A percentile compares a stretch with the other conserved stretches of the same genome.
Conservation (phyloP, 37 sponge, comb jelly and placozoan species). For the Chondrosia reniformis region DNA sequence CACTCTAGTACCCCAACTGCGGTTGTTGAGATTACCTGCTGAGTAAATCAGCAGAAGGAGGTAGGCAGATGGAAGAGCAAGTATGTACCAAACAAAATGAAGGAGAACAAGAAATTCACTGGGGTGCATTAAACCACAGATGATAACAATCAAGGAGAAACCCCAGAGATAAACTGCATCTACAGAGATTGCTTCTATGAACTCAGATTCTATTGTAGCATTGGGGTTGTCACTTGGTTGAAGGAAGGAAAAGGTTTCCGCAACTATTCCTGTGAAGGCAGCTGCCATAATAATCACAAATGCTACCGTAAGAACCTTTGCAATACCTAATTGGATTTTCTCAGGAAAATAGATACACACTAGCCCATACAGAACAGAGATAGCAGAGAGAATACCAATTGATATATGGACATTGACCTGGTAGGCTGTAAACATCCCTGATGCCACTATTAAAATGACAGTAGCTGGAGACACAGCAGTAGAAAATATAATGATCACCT, state of each 20-base stretch:
- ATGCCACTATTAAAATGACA: slow-evolving; percentile 58
- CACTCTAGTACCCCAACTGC: slow-evolving; percentile 89
- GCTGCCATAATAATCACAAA: background rate
- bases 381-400: background rate
- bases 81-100: slow-evolving; percentile 76
- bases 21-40: slow-evolving; percentile 64
- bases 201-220: background rate
- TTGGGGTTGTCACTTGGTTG: background rate
- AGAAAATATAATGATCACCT: slow-evolving; percentile 66
- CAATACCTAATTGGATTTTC: background rate
- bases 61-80: slow-evolving; percentile 82
- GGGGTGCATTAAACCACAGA: slow-evolving; percentile 64
- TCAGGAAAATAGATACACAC: background rate
- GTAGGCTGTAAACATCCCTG: slow-evolving; percentile 48
- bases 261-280: background rate
- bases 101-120: slow-evolving; percentile 41
- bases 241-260: background rate
- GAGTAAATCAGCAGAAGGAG: slow-evolving; percentile 84
- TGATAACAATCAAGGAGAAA: slow-evolving; percentile 36
- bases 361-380: background rate
- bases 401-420: no score
- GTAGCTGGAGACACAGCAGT: slow-evolving; percentile 77
- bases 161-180: slow-evolving; percentile 43
- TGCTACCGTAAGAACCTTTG: background rate
- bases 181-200: background rate